These are phyloP conservation scores for Megaptera novaeangliae DNA, from an alignment of 2,113 vertebrate genomes.

Conservation along the genomic window DNA sequence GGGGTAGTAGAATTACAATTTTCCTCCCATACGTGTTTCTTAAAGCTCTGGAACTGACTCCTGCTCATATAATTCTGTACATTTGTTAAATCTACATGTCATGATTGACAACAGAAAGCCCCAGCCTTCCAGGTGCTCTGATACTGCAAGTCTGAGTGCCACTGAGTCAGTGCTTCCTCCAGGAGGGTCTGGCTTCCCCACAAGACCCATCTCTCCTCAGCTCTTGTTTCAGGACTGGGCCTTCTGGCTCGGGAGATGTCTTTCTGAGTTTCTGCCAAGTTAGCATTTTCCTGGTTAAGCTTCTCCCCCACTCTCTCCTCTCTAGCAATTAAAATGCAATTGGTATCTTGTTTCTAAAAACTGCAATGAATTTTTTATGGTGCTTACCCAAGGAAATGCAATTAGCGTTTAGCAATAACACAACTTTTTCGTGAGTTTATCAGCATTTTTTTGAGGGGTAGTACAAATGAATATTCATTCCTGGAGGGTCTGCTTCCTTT, in stretches of 20 bases:
- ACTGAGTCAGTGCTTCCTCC: background rate
- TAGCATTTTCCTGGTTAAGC: conserved; percentile 4
- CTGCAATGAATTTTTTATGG: conserved; percentile 57
- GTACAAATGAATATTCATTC: conserved; percentile 8
- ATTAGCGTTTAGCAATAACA: background rate
- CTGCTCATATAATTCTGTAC: background rate
- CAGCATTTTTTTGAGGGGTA: background rate
- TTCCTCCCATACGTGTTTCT: background rate
- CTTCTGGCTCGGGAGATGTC: background rate
- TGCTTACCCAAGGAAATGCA: conserved; percentile 43
- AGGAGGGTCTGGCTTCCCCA: background rate
- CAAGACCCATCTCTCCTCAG: background rate
- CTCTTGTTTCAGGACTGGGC: background rate
- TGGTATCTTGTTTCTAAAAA: conserved; percentile 23
- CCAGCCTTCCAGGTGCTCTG: background rate
- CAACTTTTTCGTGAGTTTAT: background rate
- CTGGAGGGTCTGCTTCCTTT: background rate
- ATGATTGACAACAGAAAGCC: background rate
- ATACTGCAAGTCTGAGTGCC: background rate
- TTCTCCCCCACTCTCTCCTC: background rate
- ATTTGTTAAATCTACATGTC: background rate
- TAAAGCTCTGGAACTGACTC: background rate
- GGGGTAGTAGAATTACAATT: background rate
- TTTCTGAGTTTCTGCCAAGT: background rate
- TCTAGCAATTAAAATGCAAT: conserved; percentile 7